phyloP scores from a whole-genome alignment of 2,888 invertebrate species.

The Epistrophella euchroma region DNA sequence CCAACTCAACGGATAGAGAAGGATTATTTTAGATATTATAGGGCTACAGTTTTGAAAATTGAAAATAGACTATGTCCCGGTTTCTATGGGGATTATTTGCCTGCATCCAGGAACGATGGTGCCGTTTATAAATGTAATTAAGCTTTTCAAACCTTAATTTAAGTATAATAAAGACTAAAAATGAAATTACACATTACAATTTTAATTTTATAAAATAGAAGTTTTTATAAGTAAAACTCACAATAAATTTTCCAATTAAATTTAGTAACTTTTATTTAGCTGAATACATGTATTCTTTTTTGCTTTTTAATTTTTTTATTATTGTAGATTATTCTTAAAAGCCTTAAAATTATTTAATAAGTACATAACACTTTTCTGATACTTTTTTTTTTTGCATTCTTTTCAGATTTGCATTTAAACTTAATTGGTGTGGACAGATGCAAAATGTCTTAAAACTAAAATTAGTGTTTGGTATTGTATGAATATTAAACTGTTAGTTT shows the following conservation, averaged over 20 bases:
- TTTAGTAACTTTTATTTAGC: not conserved
- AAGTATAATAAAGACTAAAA: slow-evolving; percentile 14
- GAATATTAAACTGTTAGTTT: not conserved
- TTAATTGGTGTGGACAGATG: slow-evolving; percentile 40
- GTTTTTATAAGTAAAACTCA: not conserved
- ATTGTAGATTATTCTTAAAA: too few relatives aligned
- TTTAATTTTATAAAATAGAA: slow-evolving; percentile 5
- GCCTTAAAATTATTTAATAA: not conserved
- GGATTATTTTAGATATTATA: slow-evolving; percentile 39
- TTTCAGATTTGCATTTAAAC: slow-evolving; percentile 54
- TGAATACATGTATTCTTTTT: not conserved
- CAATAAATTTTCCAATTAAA: not conserved
- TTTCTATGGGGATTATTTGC: slow-evolving; percentile 23
- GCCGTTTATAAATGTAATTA: slow-evolving; percentile 28
- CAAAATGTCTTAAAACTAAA: slow-evolving; percentile 30
- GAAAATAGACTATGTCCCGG: slow-evolving; percentile 23
- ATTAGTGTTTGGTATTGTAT: slow-evolving; percentile 32
- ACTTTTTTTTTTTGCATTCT: slow-evolving; percentile 12
- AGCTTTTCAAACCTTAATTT: slow-evolving; percentile 40
- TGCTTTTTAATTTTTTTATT: too few relatives aligned
- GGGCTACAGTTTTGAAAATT: slow-evolving; percentile 19
- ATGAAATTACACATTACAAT: slow-evolving; percentile 28
- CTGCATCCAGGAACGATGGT: slow-evolving; percentile 13
- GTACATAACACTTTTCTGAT: not conserved
- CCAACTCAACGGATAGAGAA: slow-evolving; percentile 1